These are phyloP conservation scores for Diabrotica balteata DNA, from an alignment of 2,888 invertebrate genomes.

Conservation along the genomic window DNA sequence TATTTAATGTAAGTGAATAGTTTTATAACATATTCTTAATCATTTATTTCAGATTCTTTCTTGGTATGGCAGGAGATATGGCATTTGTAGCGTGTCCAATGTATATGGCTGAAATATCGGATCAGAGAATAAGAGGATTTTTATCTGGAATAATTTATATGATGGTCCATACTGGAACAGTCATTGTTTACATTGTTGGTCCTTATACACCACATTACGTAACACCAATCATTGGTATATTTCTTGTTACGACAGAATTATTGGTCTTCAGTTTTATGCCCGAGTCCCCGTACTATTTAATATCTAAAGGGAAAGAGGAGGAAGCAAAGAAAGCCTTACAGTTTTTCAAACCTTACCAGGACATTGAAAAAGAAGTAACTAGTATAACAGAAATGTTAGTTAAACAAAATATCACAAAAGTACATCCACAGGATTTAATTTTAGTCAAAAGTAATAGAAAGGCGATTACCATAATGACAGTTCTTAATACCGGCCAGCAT, in stretches of 20 bases:
- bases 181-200: conserved; percentile 54
- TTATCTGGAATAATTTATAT: conserved; percentile 56
- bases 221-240: conserved; percentile 45
- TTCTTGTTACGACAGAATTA: conserved; percentile 50
- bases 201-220: conserved; percentile 48
- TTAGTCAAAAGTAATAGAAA: conserved; percentile 53
- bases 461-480: conserved; percentile 54
- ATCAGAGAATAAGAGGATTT: conserved; percentile 57
- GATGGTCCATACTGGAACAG: conserved; percentile 56
- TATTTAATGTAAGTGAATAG: no score
- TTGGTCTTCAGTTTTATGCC: conserved; percentile 56
- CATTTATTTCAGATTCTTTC: conserved; percentile 46
- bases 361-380: conserved; percentile 53
- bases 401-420: conserved; percentile 53
- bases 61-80: conserved; percentile 56
- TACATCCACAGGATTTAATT: conserved; percentile 53
- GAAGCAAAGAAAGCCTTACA: conserved; percentile 51
- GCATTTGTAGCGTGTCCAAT: conserved; percentile 58
- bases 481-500: conserved; percentile 56
- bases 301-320: conserved; percentile 51
- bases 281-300: conserved; percentile 56
- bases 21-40: neutral
- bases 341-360: conserved; percentile 47
- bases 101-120: conserved; percentile 59
- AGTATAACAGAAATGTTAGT: conserved; percentile 54